Evolutionary conservation across 2,113 vertebrate genomes (phyloP), one percentile per base, ranked within the genome.

Genomic region (Cyprinodon tularosa): DNA sequence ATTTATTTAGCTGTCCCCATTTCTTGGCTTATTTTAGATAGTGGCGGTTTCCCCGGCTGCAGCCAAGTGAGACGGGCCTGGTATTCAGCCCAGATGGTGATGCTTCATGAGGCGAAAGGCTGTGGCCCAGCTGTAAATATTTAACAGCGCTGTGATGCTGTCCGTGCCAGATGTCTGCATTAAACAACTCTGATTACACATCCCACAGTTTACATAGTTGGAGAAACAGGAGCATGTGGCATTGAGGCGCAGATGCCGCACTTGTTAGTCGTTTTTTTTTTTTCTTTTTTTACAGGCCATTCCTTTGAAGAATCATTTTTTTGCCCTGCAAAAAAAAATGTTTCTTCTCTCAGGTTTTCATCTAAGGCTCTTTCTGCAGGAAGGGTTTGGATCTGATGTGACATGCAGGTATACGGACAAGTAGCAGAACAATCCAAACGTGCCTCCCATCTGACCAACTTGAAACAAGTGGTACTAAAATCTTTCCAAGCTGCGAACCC

Each of bases 161-260:
- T 91, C 90, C 81, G 64, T 78, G 80, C 92, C 94, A 94, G 93
- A 94, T 95, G 93, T 93, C 90, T 89, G 90, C 85, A 91, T 94
- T 94, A 94, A 95, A 94, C 93, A 95, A 93, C 91, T 92, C 89
- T 95, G 94, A 95, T 95, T 95, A 94, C 93, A 91, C 90, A 93
- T 89, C 90, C 93, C 93, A 87, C 92, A 95, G 93, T 95, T 93
- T 94, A 94, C 93, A 93, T 93, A 92, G 93, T 92, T 91, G 90
- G 80, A 92, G 93, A 93, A 94, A 95, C 94, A 85, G 94, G 92
- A 95, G 94, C 93, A 92, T 93, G 90, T 93, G 92, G 90, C 90
- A 84, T 87, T 89, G 82, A 88, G 90, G 91, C 64, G 78, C 84
- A 83, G 86, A 73, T 67, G 89, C 86, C 87, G 81, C 93, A 91